Conservation (phyloP, 1,140 invertebrate species). For the Tribolium castaneum region DNA sequence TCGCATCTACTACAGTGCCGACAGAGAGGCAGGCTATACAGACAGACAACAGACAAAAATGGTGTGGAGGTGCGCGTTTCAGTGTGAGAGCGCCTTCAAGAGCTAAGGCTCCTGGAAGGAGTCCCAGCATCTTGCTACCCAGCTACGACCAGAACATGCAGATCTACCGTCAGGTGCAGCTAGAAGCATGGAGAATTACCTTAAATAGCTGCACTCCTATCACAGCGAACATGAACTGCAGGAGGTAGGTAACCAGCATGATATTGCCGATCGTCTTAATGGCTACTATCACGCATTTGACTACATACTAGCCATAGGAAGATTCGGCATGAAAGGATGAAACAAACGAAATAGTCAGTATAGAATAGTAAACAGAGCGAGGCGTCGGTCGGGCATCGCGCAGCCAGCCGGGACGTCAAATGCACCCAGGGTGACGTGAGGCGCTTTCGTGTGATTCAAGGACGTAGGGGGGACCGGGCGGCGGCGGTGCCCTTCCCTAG, state of each 20-base stretch:
- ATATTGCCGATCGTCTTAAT: slow-evolving; percentile 99
- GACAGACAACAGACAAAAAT: slow-evolving; percentile 51
- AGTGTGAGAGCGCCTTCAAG: slow-evolving; percentile 49
- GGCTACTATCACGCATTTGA: slow-evolving; percentile 98
- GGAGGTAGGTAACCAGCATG: slow-evolving; percentile 98
- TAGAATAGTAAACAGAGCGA: slow-evolving; percentile 44
- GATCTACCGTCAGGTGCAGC: slow-evolving; percentile 59
- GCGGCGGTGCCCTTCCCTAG: slow-evolving; percentile 59
- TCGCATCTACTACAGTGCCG: slow-evolving; percentile 57
- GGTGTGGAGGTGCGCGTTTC: slow-evolving; percentile 43
- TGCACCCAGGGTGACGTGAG: slow-evolving; percentile 59
- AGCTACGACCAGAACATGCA: slow-evolving; percentile 61
- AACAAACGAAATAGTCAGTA: slow-evolving; percentile 60
- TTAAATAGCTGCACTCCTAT: slow-evolving; percentile 99
- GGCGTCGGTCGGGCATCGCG: slow-evolving; percentile 58
- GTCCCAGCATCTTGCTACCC: slow-evolving; percentile 52
- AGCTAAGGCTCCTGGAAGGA: slow-evolving; percentile 28
- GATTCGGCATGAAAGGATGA: slow-evolving; percentile 60
- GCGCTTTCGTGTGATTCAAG: slow-evolving; percentile 32
- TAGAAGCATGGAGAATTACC: slow-evolving; percentile 73
- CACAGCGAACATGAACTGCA: slow-evolving; percentile 99
- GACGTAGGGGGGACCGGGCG: slow-evolving; percentile 40
- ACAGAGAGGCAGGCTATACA: slow-evolving; percentile 57
- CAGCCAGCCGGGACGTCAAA: slow-evolving; percentile 61
- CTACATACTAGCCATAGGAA: slow-evolving; percentile 85